Conservation (phyloP, 1,140 invertebrate species). For the Chelonus insularis region DNA sequence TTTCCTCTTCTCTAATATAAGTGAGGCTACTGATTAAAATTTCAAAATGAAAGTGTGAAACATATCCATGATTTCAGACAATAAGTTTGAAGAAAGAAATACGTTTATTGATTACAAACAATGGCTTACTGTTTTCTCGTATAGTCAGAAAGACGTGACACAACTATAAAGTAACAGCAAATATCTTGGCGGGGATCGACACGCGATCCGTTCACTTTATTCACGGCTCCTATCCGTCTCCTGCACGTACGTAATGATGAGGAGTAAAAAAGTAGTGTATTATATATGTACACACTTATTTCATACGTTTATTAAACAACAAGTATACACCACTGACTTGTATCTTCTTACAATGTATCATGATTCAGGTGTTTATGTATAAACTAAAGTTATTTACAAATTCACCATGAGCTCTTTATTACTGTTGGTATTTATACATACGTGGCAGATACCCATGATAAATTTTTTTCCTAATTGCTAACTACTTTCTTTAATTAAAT, state of each 20-base stretch:
- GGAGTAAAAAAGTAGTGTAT: not conserved
- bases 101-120: constrained; percentile 45
- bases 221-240: constrained; percentile 10
- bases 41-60: not conserved
- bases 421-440: constrained; percentile 13
- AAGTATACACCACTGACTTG: too few relatives aligned
- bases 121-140: constrained; percentile 48
- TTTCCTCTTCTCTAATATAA: not conserved
- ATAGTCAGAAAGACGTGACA: constrained; percentile 44
- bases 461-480: constrained; percentile 21
- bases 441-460: constrained; percentile 21
- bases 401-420: constrained; percentile 22
- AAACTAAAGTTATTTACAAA: constrained; percentile 17
- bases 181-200: constrained; percentile 56
- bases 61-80: not conserved
- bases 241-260: not conserved
- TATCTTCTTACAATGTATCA: too few relatives aligned
- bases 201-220: constrained; percentile 46
- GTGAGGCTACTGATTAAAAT: not conserved
- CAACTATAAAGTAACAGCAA: constrained; percentile 57
- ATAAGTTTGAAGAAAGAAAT: constrained; percentile 11
- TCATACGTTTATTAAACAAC: not conserved
- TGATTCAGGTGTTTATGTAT: constrained; percentile 21
- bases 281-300: not conserved
- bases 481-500: not conserved